Evolutionary conservation across 92 coral and sea anemone species (phyloP).

Genomic region (Palythoa caribaeorum): DNA sequence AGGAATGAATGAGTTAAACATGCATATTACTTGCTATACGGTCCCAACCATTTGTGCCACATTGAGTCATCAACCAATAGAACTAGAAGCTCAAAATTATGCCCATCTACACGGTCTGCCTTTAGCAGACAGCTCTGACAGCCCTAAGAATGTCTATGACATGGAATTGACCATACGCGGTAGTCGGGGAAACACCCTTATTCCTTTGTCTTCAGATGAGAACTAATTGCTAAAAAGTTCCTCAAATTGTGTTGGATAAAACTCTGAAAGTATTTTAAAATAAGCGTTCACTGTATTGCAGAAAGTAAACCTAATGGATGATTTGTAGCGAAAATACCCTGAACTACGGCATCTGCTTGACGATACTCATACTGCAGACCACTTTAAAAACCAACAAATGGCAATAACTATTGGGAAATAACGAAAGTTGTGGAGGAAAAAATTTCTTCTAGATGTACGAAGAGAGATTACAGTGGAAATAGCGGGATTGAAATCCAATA

Average conservation of each 20-base stretch:
- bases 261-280: too few relatives aligned
- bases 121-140: conserved; percentile 41
- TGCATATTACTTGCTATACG: not conserved
- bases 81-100: conserved; percentile 42
- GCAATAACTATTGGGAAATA: conserved; percentile 11
- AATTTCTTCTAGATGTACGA: not conserved
- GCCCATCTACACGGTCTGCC: conserved; percentile 42
- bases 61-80: conserved; percentile 45
- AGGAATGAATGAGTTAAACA: not conserved
- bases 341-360: too few relatives aligned
- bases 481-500: not conserved
- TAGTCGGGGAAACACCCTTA: too few relatives aligned
- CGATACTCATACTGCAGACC: not conserved
- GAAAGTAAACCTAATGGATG: too few relatives aligned
- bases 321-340: too few relatives aligned
- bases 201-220: conserved; percentile 58
- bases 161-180: conserved; percentile 40
- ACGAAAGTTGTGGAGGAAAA: not conserved
- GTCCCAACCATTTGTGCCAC: conserved; percentile 48
- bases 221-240: not conserved
- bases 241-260: too few relatives aligned
- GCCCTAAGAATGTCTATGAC: not conserved
- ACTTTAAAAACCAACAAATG: conserved; percentile 38
- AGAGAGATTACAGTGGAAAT: conserved; percentile 42
- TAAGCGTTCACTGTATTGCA: too few relatives aligned